Base-by-base conservation (phyloP, 2,113 vertebrate genomes). In the Tamias sibiricus region DNA sequence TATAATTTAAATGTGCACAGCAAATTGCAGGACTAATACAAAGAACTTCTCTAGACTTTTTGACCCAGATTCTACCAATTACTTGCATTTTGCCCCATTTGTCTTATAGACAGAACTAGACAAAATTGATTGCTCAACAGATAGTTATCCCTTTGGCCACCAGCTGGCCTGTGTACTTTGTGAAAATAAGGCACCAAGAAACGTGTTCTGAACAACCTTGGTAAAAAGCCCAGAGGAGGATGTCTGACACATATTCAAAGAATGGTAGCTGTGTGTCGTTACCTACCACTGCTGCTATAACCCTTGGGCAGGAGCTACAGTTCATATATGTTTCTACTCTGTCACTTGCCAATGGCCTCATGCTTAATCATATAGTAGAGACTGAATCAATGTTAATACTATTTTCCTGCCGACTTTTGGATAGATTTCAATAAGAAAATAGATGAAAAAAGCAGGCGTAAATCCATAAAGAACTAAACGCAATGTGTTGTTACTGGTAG, bases 351-450 rank as follows among this genome's bases (percentile, higher is more conserved):
- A 6, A 20, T 40, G 35, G 66, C 44, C 47, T 92, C 11, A 2
- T 54, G 47, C 62, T 87, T 90, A 72, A 79, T 87, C 64, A 52
- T 54, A 59, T 76, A 81, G 24, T 77, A 13, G 49, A 94, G 75
- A 85, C 42, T 37, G 40, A 66, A 95, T 80, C 68, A 66, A 72
- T 47, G 35, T 37, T 49, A 83, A 66, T 75, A 42, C 57, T 95
- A 82, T 77, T 71, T 69, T 79, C 35, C 19, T 89, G 74, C 8
- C 42, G 83, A 37, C 22, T 81, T 94, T 20, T 66, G 57, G 42
- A 77, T 54, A 75, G 24, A 93, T 95, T 97, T 91, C 90, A 97
- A 80, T 91, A 93, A 90, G 64, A 90, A 69, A 86, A 47, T 17
- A 42, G 59, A 93, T 44, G 62, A 52, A 28, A 28, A 69, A 86